These are phyloP conservation scores for Ptychobarbus kaznakovi DNA, from an alignment of 2,797 vertebrate genomes.

Conservation along the genomic window DNA sequence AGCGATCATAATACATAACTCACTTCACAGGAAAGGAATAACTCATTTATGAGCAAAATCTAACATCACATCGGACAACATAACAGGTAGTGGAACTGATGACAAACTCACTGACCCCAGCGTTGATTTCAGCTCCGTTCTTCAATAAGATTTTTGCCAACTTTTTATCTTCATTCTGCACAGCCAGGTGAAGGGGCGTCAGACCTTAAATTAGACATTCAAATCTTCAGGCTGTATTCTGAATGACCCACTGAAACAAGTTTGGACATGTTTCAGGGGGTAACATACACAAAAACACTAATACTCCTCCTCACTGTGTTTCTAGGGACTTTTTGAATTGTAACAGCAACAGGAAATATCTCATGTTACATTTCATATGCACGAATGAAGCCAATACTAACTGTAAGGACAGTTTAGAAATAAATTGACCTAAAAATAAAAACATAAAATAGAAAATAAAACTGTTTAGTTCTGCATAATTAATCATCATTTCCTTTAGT, in stretches of 20 bases:
- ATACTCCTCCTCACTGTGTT: constrained; percentile 48
- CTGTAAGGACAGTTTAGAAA: neutral
- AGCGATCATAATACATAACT: constrained; percentile 18
- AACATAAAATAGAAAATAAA: neutral
- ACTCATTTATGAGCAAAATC: neutral
- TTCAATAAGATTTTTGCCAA: constrained; percentile 79
- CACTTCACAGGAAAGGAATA: neutral
- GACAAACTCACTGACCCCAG: constrained; percentile 78
- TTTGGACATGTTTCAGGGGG: neutral
- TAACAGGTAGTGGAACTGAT: neutral
- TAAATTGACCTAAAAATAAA: neutral
- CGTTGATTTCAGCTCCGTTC: constrained; percentile 84
- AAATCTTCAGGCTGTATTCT: neutral
- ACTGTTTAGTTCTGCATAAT: neutral
- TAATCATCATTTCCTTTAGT: neutral
- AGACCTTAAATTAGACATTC: constrained; percentile 75
- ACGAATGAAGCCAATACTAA: constrained; percentile 36
- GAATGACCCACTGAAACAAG: constrained; percentile 7
- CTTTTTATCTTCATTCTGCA: constrained; percentile 76
- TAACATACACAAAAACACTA: constrained; percentile 8
- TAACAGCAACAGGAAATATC: constrained; percentile 61
- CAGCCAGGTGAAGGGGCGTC: constrained; percentile 86
- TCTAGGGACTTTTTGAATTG: constrained; percentile 57
- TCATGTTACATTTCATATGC: constrained; percentile 48
- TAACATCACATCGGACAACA: neutral